Percentiles rank a stretch among this genome's conserved stretches.
These are phyloP conservation scores for Zhuqinia jingwanae DNA, from an alignment of 2,888 invertebrate species.

Conservation along the genomic window DNA sequence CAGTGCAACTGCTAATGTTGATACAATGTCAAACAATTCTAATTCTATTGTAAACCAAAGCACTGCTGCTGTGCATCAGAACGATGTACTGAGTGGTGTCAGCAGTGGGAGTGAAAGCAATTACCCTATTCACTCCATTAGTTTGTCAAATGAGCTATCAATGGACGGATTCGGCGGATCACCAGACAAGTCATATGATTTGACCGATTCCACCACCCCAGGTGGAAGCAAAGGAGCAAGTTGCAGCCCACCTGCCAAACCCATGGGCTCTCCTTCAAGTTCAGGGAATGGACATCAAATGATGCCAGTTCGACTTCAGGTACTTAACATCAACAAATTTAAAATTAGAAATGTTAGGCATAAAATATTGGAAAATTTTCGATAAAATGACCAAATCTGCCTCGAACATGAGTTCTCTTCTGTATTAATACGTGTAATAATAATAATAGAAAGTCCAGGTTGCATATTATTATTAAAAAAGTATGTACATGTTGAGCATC, in stretches of 20 bases:
- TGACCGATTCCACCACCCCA: background rate
- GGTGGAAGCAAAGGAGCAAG: constrained; percentile 27
- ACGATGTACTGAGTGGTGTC: background rate
- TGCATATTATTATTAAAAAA: too few species aligned
- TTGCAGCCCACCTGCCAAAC: constrained; percentile 51
- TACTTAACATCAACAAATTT: too few species aligned
- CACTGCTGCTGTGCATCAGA: background rate
- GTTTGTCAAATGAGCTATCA: background rate
- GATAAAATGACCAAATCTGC: too few species aligned
- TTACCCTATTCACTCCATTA: background rate
- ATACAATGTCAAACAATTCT: background rate
- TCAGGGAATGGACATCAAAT: constrained; percentile 72
- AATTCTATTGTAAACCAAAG: constrained; percentile 14
- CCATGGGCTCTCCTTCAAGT: constrained; percentile 57
- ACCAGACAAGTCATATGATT: constrained; percentile 1
- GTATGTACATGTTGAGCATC: too few species aligned
- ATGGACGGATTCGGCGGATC: background rate
- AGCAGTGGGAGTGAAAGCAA: constrained; percentile 4
- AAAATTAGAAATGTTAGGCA: too few species aligned
- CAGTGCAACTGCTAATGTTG: background rate
- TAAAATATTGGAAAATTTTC: too few species aligned
- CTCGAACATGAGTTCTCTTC: too few species aligned
- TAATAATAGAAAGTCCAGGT: too few species aligned
- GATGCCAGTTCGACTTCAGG: constrained; percentile 77
- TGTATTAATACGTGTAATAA: too few species aligned